phyloP scores from a whole-genome alignment of 1,140 invertebrate species.

The Rhopalosiphum maidis region DNA sequence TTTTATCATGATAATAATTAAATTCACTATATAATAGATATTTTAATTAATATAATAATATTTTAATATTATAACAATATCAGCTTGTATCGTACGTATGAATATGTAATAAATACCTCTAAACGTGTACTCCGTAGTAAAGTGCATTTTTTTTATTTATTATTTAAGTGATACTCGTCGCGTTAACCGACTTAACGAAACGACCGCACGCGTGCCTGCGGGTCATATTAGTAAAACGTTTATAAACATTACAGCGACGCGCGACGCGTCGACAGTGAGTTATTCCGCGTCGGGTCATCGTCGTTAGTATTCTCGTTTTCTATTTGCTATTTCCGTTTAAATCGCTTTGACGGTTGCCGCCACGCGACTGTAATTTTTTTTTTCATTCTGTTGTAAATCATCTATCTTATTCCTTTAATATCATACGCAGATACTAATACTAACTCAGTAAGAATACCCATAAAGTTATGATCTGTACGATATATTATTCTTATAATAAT shows the following conservation, averaged over 20 bases:
- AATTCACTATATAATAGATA: too few relatives aligned
- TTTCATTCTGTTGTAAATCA: neutral
- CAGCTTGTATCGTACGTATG: neutral
- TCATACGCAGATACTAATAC: neutral
- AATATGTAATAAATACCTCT: too few relatives aligned
- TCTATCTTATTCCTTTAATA: neutral
- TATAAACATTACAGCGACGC: neutral
- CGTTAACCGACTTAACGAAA: neutral
- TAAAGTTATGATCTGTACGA: too few relatives aligned
- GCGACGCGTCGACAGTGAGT: neutral
- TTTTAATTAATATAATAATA: too few relatives aligned
- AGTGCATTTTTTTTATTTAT: neutral
- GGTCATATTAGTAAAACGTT: neutral
- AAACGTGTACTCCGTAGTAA: neutral
- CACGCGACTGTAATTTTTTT: neutral
- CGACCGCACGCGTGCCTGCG: neutral
- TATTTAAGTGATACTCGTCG: constrained; percentile 13
- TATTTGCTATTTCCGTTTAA: neutral
- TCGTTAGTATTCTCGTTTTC: neutral
- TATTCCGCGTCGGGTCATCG: neutral
- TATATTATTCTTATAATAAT: too few relatives aligned
- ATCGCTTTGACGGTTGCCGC: neutral
- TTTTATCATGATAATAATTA: too few relatives aligned
- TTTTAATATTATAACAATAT: neutral
- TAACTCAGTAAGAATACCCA: neutral